Conservation (phyloP, 2,113 vertebrate genomes). For the Vombatus ursinus region DNA sequence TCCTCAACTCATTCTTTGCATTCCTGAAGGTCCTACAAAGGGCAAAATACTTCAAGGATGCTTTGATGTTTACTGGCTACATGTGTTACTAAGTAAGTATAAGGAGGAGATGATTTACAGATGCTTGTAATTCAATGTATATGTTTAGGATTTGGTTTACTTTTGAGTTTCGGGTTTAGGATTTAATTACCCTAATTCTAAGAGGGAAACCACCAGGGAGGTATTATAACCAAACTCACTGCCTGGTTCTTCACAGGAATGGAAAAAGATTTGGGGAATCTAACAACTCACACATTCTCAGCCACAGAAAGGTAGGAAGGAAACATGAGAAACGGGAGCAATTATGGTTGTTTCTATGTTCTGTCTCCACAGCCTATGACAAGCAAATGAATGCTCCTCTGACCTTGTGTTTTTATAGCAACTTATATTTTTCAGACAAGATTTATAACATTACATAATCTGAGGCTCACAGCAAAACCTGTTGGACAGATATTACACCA, state of each 20-base stretch:
- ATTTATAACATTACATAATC: not conserved
- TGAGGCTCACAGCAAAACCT: not conserved
- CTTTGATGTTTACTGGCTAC: not conserved
- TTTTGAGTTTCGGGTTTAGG: not conserved
- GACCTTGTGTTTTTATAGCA: not conserved
- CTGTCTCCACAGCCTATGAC: not conserved
- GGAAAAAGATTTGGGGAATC: not conserved
- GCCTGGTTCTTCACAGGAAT: not conserved
- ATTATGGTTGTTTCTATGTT: not conserved
- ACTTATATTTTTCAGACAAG: not conserved
- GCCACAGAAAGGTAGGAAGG: not conserved
- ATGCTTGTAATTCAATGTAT: not conserved
- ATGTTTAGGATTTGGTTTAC: not conserved
- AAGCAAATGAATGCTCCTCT: not conserved
- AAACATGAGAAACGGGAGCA: not conserved
- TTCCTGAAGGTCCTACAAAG: not conserved
- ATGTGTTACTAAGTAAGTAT: not conserved
- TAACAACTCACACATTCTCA: not conserved
- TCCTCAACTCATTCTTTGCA: not conserved
- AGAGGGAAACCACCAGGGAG: not conserved
- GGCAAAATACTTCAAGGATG: not conserved
- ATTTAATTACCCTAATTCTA: not conserved
- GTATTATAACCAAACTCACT: not conserved
- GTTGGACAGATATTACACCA: not conserved
- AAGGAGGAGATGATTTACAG: not conserved